phyloP scores from a whole-genome alignment of 2,113 vertebrate genomes.

The Xiphorhynchus elegans region DNA sequence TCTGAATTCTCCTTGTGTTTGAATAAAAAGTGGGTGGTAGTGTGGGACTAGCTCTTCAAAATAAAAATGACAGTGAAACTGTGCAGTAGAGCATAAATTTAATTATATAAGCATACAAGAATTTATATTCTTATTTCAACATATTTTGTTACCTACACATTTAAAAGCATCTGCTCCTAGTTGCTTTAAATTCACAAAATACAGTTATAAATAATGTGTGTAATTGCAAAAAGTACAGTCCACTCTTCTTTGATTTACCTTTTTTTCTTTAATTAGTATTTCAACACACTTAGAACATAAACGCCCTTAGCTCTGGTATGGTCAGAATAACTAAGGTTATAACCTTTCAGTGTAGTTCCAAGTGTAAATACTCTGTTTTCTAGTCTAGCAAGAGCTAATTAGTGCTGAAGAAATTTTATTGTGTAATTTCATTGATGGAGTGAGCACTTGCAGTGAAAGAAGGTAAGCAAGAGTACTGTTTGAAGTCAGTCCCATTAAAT shows the following conservation, averaged over 20 bases:
- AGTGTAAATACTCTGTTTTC: background rate
- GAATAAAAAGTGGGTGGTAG: background rate
- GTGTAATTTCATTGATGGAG: background rate
- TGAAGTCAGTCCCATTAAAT: constrained; percentile 20
- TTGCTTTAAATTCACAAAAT: background rate
- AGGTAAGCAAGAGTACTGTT: background rate
- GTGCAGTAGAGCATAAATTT: background rate
- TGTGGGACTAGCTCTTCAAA: background rate
- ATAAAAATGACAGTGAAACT: background rate
- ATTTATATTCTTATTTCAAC: background rate
- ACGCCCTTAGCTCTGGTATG: background rate
- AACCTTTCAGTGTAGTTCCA: background rate
- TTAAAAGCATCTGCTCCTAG: background rate
- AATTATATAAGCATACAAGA: background rate
- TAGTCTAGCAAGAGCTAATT: background rate
- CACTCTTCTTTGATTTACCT: background rate
- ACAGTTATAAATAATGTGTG: background rate
- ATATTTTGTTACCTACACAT: background rate
- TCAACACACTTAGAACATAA: background rate
- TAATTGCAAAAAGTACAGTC: background rate
- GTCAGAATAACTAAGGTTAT: background rate
- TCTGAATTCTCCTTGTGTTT: background rate
- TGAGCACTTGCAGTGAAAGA: background rate
- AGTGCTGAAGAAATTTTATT: background rate
- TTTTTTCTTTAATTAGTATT: background rate